Base-by-base conservation (phyloP, 2,797 vertebrate genomes). In the Epinephelus awoara region DNA sequence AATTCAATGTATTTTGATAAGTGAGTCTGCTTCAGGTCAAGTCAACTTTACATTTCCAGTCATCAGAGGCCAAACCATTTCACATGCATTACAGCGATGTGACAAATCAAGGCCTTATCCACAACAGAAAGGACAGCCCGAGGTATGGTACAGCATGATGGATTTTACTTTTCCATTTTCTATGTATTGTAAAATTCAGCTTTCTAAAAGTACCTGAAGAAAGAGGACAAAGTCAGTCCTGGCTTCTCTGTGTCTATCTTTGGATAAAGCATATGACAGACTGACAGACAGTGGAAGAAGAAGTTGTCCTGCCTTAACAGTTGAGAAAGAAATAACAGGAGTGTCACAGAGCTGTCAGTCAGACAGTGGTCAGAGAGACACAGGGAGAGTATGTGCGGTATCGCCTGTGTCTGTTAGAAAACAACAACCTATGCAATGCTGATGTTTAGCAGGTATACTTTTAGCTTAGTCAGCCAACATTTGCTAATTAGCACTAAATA, bases 311-410 rank as follows among this genome's bases (percentile, higher is more conserved):
- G 59, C 29, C 52, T 67, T 74, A 67, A 76, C 50, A 55, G 44
- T 57, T 66, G 50, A 34, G 47, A 46, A 51, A 62, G 55, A 85
- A 76, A 76, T 71, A 64, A 64, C 40, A 61, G n/a, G 34, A 51
- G 5, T 52, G 64, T 58, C 52, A 67, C 61, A 58, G 44, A 55
- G 49, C 80, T 72, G 75, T 77, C 79, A 72, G 14, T 83, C 63
- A 62, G 58, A n/a, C 46, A 27, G 23, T 19, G 42, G 63, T 55
- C 72, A 76, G 75, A 68, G 12, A 68, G 68, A 55, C 9, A 15
- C 17, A 2, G 25, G n/a, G 50, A 65, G 52, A 56, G 68, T 10
- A 27, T 38, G 66, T 34, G 50, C 47, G 66, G 9, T 34, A 2
- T 57, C 21, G 50, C 5, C 5, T 55, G 21, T 42, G 23, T 68